Base-by-base conservation (phyloP, 2,797 vertebrate species). In the Coluber constrictor region DNA sequence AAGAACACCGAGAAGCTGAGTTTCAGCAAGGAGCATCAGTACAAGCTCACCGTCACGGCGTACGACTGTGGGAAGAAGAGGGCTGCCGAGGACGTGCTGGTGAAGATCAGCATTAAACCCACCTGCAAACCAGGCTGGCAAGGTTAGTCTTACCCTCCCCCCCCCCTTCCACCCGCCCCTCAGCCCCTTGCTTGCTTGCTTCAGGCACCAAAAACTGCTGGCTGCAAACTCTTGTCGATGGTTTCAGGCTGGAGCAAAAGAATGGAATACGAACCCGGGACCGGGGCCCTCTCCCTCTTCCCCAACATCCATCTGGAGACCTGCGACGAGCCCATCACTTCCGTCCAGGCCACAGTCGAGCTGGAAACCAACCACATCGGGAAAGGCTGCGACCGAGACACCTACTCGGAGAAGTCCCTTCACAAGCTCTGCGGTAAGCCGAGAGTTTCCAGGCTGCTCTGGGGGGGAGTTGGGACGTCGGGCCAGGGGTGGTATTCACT, bases 1-100 rank as follows among this genome's bases (percentile, higher is more conserved):
- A 99, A 98, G 97, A 99, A 99, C 98, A 99, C 99, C 0, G 99
- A 99, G 95, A 99, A 99, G 96, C 97, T 99, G 79, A 99, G 96
- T 97, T 99, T 99, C 2, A 98, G 98, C 93, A 99, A 99, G 94
- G 99, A 99, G 51, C 99, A 97, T 93, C 98, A 99, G 97, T 99
- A 99, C 91, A 99, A 99, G 95, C 98, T 99, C 96, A 99, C 98
- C 0, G 98, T 99, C 95, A 99, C 99, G 0, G 99, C 99, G 5
- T 99, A 99, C 59, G 99, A 99, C 97, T 99, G 99, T 9, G 99
- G 99, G 92, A 99, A 99, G 98, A 99, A 98, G 94, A 97, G 99
- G 2, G 99, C 99, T 27, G 97, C 98, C 0, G 99, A 99, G 93
- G 99, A 99, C 8, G 99, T 99, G 55, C 95, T 99, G 92, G 99